Percentiles rank a stretch among this genome's conserved stretches.
phyloP scores from a whole-genome alignment of 2,113 vertebrate species.

The Romanogobio albipinnatus region DNA sequence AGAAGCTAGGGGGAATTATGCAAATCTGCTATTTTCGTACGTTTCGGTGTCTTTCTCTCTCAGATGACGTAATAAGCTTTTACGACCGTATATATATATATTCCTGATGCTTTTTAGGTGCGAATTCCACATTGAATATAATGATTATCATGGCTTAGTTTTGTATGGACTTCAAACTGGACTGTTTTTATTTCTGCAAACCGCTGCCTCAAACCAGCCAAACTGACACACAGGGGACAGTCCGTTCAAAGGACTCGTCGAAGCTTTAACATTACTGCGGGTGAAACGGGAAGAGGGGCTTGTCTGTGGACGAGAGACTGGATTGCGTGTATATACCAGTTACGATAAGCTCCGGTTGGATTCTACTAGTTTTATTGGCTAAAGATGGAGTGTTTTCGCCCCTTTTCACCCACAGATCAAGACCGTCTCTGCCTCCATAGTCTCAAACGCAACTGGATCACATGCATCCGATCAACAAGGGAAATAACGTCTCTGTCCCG shows the following conservation, averaged over 20 bases:
- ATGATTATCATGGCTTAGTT: constrained; percentile 40
- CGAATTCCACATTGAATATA: constrained; percentile 27
- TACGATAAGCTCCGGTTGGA: constrained; percentile 48
- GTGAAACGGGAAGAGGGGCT: constrained; percentile 20
- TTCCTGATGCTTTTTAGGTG: constrained; percentile 43
- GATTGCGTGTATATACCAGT: constrained; percentile 45
- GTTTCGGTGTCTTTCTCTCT: constrained; percentile 27
- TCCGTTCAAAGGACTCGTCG: constrained; percentile 4
- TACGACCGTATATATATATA: constrained; percentile 35
- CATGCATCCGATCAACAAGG: constrained; percentile 32
- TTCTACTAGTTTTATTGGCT: constrained; percentile 25
- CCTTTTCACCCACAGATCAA: constrained; percentile 57
- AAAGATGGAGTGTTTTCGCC: constrained; percentile 32
- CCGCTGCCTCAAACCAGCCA: constrained; percentile 49
- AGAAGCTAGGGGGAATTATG: constrained; percentile 74
- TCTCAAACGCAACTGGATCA: constrained; percentile 59
- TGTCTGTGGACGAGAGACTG: constrained; percentile 13
- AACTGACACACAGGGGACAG: background rate
- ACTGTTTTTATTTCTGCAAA: constrained; percentile 16
- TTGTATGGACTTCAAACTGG: constrained; percentile 42
- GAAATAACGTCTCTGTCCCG: constrained; percentile 29
- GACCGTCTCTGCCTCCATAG: constrained; percentile 73
- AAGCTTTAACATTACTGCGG: constrained; percentile 54
- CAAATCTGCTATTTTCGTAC: constrained; percentile 69
- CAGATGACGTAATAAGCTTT: constrained; percentile 69